Percentiles rank a stretch among this genome's conserved stretches.
Conservation (phyloP, 2,888 invertebrate genomes). For the Proisotoma minuta region DNA sequence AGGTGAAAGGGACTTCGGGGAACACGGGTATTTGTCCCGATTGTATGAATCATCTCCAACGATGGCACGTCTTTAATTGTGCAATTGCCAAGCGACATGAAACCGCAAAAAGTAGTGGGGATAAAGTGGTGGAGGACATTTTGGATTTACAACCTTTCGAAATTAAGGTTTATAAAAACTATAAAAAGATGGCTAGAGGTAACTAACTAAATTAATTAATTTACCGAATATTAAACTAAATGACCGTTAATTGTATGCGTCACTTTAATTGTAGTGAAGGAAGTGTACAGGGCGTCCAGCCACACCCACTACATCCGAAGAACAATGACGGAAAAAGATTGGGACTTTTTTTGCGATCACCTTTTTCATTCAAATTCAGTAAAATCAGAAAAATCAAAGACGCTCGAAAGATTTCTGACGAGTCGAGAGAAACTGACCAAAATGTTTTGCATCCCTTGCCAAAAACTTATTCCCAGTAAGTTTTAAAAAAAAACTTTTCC, state of each 20-base stretch:
- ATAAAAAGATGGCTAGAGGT: conserved; percentile 39
- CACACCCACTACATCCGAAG: conserved; percentile 38
- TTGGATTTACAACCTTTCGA: conserved; percentile 31
- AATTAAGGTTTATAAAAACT: conserved; percentile 40
- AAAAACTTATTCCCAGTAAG: conserved; percentile 35
- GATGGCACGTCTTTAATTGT: conserved; percentile 44
- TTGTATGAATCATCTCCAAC: conserved; percentile 40
- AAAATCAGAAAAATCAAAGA: conserved; percentile 40
- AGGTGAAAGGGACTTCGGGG: conserved; percentile 25
- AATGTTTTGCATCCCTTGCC: conserved; percentile 40
- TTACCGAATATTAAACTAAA: background rate
- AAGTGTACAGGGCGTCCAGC: conserved; percentile 39
- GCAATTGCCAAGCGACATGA: conserved; percentile 38
- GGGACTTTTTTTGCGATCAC: conserved; percentile 46
- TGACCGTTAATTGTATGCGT: background rate
- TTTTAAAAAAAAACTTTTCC: background rate
- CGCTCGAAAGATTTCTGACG: conserved; percentile 41
- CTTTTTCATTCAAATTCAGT: conserved; percentile 43
- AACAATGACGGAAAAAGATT: conserved; percentile 41
- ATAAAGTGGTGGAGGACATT: conserved; percentile 24
- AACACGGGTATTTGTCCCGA: conserved; percentile 38
- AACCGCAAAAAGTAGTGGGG: conserved; percentile 12
- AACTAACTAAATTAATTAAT: background rate
- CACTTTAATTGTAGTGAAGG: conserved; percentile 32
- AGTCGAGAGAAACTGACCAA: conserved; percentile 41